These are phyloP conservation scores for Semotilus atromaculatus DNA, from an alignment of 2,797 vertebrate species.

Conservation along the genomic window DNA sequence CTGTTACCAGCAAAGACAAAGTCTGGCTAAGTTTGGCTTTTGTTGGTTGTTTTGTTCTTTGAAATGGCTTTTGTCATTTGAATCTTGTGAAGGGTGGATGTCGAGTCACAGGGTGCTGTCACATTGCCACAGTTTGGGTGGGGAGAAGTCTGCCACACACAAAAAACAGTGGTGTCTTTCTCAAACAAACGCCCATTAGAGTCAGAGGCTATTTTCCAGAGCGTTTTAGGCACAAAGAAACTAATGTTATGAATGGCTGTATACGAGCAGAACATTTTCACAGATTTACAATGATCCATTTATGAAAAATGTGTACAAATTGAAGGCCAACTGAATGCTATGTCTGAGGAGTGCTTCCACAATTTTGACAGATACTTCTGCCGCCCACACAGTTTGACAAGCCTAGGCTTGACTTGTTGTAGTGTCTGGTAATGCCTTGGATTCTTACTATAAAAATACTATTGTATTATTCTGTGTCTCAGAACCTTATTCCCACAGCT, in stretches of 20 bases:
- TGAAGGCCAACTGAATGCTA: conserved; percentile 4
- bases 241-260: conserved; percentile 23
- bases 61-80: conserved; percentile 44
- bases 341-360: conserved; percentile 15
- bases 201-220: conserved; percentile 39
- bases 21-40: conserved; percentile 7
- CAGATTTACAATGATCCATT: conserved; percentile 27
- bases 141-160: conserved; percentile 45
- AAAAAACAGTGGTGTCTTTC: conserved; percentile 52
- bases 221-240: conserved; percentile 26
- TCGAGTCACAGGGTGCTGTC: conserved; percentile 50
- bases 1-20: conserved; percentile 31
- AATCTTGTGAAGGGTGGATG: conserved; percentile 41
- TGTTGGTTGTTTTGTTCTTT: conserved; percentile 45
- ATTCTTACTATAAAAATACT: conserved; percentile 24
- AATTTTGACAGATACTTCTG: conserved; percentile 32
- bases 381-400: conserved; percentile 30
- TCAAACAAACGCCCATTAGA: conserved; percentile 37
- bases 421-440: conserved; percentile 13
- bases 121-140: conserved; percentile 46
- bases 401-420: conserved; percentile 10
- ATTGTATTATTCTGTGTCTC: background rate
- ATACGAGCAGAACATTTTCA: background rate
- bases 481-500: background rate
- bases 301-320: conserved; percentile 5